Evolutionary conservation across 1,140 invertebrate genomes (phyloP), one percentile per base, ranked within the genome.

Genomic region (Spodoptera litura): DNA sequence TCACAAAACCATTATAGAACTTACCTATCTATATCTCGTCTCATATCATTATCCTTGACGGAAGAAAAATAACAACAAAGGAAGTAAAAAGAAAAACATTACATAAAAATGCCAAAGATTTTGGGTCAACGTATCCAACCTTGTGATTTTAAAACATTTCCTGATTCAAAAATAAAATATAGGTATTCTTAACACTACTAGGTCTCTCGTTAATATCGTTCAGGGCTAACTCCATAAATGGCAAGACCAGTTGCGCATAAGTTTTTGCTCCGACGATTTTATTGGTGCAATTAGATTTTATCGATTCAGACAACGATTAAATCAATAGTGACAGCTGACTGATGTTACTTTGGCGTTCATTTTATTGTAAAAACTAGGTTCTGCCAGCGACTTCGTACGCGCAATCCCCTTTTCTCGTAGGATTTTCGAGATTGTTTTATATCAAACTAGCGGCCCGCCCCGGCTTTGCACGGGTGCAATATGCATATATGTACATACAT

Each of bases 161-260:
- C 56, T 59, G 9, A 44, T 44, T 2, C 6, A 44, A 44, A 44
- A 44, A 44, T 44, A 44, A 44, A 44, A 44, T 44, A 44, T 44
- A 44, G 38, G 6, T 44, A 44, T 49, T 38, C 35, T 64, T 64
- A 44, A 44, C 9, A 9, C 2, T 20, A 38, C 12, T 55, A 55
- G 5, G 13, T 55, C 44, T 71, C 52, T 31, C 8, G 31, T 70
- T 53, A 70, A 70, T 70, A 53, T 53, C 49, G 51, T 70, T 70
- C 66, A 70, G 68, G 68, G 52, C 15, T 71, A 9, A 27, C 12
- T 15, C 68, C 52, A 71, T 71, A 55, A 35, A 55, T 51, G 68
- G 68, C 27, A 38, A 11, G 68, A 52, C 68, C 52, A 51, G 52
- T 55, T 71, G 27, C 64, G 64, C 64, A 49, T 31, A 49, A 31